Evolutionary conservation across 2,888 invertebrate species (phyloP).

Genomic region (Limnephilus auricula): DNA sequence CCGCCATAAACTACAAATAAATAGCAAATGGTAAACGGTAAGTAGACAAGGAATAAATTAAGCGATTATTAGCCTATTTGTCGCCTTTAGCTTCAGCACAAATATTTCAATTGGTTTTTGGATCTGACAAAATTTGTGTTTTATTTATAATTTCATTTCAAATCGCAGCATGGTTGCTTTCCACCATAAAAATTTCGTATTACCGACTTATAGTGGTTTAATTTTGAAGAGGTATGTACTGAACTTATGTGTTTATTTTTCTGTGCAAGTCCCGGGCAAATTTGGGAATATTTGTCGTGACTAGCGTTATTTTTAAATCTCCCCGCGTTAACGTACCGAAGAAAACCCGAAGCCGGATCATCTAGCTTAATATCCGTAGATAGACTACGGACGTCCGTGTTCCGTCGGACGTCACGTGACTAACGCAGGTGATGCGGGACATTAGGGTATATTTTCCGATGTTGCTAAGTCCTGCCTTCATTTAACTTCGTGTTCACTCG

Average conservation of each 20-base stretch:
- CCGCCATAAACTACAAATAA: no score
- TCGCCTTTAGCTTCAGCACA: no score
- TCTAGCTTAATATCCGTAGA: slow-evolving; percentile 7
- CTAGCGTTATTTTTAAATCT: background rate
- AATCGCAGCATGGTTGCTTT: no score
- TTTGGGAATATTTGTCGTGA: background rate
- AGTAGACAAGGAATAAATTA: no score
- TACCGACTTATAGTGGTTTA: background rate
- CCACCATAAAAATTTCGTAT: no score
- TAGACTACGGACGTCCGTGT: background rate
- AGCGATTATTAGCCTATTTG: no score
- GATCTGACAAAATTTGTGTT: no score
- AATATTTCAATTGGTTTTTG: no score
- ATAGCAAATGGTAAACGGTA: no score
- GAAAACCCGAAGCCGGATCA: slow-evolving; percentile 8
- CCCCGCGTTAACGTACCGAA: background rate
- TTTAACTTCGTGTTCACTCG: background rate
- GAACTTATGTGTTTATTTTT: background rate
- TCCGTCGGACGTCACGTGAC: slow-evolving; percentile 5
- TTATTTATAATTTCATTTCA: no score
- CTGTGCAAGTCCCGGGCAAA: background rate
- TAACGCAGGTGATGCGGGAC: background rate
- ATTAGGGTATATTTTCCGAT: background rate
- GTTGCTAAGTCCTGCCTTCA: background rate
- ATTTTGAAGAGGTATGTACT: background rate